These are phyloP conservation scores for Agrochola lota DNA, from an alignment of 2,888 invertebrate species.

Conservation along the genomic window DNA sequence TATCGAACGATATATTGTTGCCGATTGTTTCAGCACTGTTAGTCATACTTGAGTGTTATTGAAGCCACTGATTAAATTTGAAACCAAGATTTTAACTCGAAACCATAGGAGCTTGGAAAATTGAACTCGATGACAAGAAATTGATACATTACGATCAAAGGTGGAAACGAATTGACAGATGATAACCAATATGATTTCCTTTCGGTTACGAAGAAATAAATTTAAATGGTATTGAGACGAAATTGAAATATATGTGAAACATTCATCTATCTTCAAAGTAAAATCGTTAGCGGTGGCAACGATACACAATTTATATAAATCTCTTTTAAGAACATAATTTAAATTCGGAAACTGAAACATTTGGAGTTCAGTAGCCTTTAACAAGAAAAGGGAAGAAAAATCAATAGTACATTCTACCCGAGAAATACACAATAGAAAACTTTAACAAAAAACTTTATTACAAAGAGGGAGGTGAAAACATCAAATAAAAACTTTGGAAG, in stretches of 20 bases:
- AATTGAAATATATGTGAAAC: constrained; percentile 3
- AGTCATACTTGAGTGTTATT: constrained; percentile 4
- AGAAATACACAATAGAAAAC: constrained; percentile 66
- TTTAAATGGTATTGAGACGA: constrained; percentile 5
- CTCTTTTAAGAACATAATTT: constrained; percentile 19
- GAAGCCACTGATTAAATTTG: constrained; percentile 31
- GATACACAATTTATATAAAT: constrained; percentile 21
- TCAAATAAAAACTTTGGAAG: constrained; percentile 70
- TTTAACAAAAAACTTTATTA: constrained; percentile 67
- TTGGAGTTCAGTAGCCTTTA: constrained; percentile 61
- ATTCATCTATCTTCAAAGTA: constrained; percentile 4
- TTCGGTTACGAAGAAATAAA: not conserved
- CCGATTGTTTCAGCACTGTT: constrained; percentile 13
- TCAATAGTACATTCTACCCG: constrained; percentile 63
- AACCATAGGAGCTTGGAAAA: constrained; percentile 8
- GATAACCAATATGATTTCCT: constrained; percentile 16
- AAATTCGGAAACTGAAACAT: constrained; percentile 34
- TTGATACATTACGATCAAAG: constrained; percentile 14
- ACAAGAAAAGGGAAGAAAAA: constrained; percentile 51
- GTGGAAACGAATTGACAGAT: not conserved
- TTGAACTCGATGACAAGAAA: not conserved
- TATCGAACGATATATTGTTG: constrained; percentile 33
- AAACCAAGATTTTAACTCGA: constrained; percentile 24
- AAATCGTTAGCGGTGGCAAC: not conserved
- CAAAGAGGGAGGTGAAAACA: constrained; percentile 63